These are phyloP conservation scores for Malthinus flaveolus DNA, from an alignment of 2,888 invertebrate species.

Conservation along the genomic window DNA sequence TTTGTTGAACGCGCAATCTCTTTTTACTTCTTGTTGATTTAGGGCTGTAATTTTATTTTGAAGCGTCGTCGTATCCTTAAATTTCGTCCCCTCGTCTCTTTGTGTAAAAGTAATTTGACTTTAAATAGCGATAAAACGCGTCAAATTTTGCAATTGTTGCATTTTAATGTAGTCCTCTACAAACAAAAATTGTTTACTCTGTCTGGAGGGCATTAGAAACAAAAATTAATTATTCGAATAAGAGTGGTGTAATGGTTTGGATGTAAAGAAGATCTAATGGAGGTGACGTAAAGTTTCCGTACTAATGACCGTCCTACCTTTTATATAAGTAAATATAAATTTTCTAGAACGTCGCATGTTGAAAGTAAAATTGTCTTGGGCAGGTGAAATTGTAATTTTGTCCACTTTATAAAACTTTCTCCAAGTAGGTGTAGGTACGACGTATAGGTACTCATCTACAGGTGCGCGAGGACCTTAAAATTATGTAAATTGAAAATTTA, in stretches of 20 bases:
- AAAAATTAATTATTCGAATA: constrained; percentile 2
- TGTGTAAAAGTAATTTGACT: background rate
- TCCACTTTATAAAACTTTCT: background rate
- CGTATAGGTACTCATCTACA: background rate
- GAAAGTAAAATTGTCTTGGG: background rate
- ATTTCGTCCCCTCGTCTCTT: background rate
- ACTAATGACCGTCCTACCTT: background rate
- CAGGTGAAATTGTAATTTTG: constrained; percentile 5
- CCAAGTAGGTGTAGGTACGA: background rate
- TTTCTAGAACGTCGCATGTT: background rate
- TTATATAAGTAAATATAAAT: background rate
- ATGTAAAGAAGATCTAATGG: constrained; percentile 4
- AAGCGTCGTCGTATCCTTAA: constrained; percentile 1
- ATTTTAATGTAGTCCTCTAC: constrained; percentile 4
- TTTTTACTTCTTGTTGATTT: background rate
- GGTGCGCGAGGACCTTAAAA: background rate
- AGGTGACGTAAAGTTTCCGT: background rate
- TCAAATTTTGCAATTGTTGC: constrained; percentile 5
- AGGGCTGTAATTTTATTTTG: background rate
- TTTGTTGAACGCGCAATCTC: too few species aligned
- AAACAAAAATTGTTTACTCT: constrained; percentile 5
- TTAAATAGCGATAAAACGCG: constrained; percentile 4
- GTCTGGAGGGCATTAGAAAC: background rate
- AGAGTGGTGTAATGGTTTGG: too few species aligned
- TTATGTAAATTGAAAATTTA: constrained; percentile 3